Evolutionary conservation across 2,888 invertebrate species (phyloP), one percentile per base, ranked within the genome.

Genomic region (Drosophila affinis): DNA sequence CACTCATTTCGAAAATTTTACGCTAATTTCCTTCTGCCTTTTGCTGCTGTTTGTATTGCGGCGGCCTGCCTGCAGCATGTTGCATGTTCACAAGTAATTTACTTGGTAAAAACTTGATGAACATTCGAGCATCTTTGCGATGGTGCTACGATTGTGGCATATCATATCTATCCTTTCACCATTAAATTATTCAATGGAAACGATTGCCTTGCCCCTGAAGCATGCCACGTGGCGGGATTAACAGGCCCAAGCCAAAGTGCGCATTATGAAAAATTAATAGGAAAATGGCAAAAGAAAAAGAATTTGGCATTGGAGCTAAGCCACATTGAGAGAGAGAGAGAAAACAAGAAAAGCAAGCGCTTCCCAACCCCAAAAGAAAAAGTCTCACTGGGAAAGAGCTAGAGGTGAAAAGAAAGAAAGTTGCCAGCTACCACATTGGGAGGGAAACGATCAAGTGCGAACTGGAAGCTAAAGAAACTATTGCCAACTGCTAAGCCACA

Each of bases 1-100:
- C 52, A 51, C 70, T 65, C 68, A 84, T 78, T 86, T 72, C 70
- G 21, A 24, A 24, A 76, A 76, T 79, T 74, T 81, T 76, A 78
- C 81, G 76, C 72, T 83, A 79, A 82, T 82, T 85, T 39, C 80
- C 69, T 54, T 76, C 47, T 12, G 57, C 53, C 21, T 21, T 21
- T 21, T 21, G 21, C 21, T 21, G 21, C 21, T 47, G 52, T 62
- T 74, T 62, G 59, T 60, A 64, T 59, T 67, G 62, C 55, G 55
- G 39, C 32, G 24, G 60, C 6, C 12, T 39, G 39, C 5, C 39
- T 39, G 27, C 17, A 18, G 57, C n/a, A 51, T 18, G 29, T 69
- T 54, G 75, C 72, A 72, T 75, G 72, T 58, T 73, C 49, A 27
- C 71, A 45, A 54, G 63, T 62, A 72, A 69, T 69, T 69, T 69